Base-by-base conservation (phyloP, 2,888 invertebrate species). In the Agapostemon virescens region DNA sequence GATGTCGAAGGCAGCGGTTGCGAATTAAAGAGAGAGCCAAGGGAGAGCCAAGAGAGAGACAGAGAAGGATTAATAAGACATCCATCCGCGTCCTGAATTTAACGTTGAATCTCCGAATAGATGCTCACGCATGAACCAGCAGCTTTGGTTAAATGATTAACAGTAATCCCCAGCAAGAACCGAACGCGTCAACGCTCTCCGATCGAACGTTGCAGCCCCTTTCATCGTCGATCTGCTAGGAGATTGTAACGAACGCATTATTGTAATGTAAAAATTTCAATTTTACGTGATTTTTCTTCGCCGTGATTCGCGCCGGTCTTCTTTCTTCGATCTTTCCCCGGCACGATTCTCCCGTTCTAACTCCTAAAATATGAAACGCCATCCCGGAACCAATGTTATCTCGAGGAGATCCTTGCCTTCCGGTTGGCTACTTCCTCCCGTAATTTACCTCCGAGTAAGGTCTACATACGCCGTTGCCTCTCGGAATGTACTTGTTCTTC, bases 11-110 rank as follows among this genome's bases (percentile, higher is more conserved):
- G 61, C 40, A 67, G 23, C 23, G 68, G 58, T 0, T 36, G 58
- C 61, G 72, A 82, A 82, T 84, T 78, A 77, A 81, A 72, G 63
- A 58, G 38, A 45, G 23, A 1, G 0, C 4, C 2, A 15, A 5
- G 42, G 20, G 45, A 20, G 45, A 20, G 7, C 7, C 7, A 20
- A 55, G 55, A 26, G 52, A 69, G 63, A 66, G 30, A 52, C 45
- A 40, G 70, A 66, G 63, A 61, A 15, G 55, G 82, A 84, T 82
- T 85, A 85, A 82, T 84, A 79, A 79, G 63, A 69, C 67, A 64
- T 67, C 52, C 67, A 67, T 58, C 70, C 36, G 45, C 17, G 17
- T 61, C 52, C 40, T 42, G 63, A 69, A 71, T 58, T 80, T 74
- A 74, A 49, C 77, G 63, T 71, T 17, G 70, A 69, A 66, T 64